phyloP scores from a whole-genome alignment of 2,797 vertebrate genomes.

The Cuculus canorus region DNA sequence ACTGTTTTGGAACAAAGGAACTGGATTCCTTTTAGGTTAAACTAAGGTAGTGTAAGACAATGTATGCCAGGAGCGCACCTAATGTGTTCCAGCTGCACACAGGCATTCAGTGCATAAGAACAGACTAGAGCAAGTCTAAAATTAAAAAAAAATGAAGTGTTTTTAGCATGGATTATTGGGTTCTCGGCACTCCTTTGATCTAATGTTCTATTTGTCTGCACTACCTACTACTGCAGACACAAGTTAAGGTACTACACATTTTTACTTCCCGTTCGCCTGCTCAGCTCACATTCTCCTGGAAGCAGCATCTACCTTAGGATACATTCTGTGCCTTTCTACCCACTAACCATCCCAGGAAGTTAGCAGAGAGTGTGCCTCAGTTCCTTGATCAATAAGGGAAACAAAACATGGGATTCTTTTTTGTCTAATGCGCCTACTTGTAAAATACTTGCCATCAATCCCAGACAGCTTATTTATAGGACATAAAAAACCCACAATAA shows the following conservation, averaged over 20 bases:
- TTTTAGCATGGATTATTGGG: neutral
- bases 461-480: neutral
- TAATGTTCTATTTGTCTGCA: neutral
- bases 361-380: neutral
- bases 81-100: neutral
- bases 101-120: neutral
- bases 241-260: neutral
- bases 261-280: neutral
- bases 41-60: neutral
- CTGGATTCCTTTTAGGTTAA: neutral
- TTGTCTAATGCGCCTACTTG: neutral
- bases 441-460: neutral
- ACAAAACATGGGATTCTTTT: neutral
- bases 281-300: neutral
- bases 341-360: neutral
- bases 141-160: neutral
- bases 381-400: neutral
- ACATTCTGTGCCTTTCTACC: neutral
- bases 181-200: neutral
- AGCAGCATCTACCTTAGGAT: neutral
- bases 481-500: neutral
- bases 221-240: neutral
- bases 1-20: neutral
- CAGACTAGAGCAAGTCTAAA: neutral
- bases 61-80: neutral